A percentile compares a stretch with the other conserved stretches of the same genome.
Conservation (phyloP, 2,797 vertebrate species). For the Onychomys torridus region DNA sequence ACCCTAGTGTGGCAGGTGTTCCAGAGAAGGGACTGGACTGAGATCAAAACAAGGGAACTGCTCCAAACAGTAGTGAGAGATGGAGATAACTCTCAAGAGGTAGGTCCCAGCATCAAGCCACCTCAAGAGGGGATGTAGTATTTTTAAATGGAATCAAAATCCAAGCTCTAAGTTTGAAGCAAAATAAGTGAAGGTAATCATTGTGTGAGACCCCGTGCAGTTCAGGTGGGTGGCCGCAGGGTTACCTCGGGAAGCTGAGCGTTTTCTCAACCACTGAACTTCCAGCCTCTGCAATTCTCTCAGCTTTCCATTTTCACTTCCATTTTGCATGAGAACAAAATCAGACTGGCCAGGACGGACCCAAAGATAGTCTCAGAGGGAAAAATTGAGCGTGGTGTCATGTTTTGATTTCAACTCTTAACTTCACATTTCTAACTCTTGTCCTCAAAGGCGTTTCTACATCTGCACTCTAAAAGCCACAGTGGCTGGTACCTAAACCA, state of each 20-base stretch:
- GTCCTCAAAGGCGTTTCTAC: neutral
- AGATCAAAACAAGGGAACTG: neutral
- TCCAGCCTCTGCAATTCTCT: neutral
- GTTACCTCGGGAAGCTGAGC: neutral
- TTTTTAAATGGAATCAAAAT: neutral
- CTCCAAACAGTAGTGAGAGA: neutral
- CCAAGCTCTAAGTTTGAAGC: neutral
- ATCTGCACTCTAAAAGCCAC: neutral
- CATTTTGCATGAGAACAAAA: neutral
- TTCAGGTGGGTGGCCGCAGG: neutral
- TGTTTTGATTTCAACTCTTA: constrained; percentile 21
- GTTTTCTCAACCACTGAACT: constrained; percentile 2
- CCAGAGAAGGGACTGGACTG: neutral
- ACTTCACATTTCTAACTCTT: constrained; percentile 26
- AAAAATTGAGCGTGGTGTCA: neutral
- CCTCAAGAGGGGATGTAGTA: neutral
- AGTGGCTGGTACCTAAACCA: too few relatives aligned
- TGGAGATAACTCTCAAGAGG: neutral
- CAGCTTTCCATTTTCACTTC: neutral
- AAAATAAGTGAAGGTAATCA: too few relatives aligned
- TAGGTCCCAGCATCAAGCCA: neutral
- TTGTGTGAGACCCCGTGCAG: accelerated
- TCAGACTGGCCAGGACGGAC: neutral
- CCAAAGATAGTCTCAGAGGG: neutral
- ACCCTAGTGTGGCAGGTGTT: neutral